Evolutionary conservation across 2,113 vertebrate species (phyloP).

Genomic region (Ailurus styani): DNA sequence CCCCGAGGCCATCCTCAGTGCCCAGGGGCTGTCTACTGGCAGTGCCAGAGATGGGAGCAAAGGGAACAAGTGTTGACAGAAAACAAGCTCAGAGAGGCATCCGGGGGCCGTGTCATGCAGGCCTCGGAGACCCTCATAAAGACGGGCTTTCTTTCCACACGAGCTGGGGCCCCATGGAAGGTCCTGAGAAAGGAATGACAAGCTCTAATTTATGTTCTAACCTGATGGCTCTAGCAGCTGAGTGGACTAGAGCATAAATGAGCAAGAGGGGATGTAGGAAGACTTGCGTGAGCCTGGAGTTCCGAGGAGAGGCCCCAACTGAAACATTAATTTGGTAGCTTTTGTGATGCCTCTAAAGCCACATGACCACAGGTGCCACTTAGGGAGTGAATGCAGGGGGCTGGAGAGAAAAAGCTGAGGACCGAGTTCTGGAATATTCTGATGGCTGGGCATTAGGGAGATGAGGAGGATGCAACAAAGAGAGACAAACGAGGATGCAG

Average conservation of each 20-base stretch:
- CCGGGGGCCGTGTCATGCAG: rapidly evolving
- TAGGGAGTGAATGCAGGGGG: background rate
- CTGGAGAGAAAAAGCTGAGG: background rate
- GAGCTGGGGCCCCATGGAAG: background rate
- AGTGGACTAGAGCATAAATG: no score
- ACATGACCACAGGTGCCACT: background rate
- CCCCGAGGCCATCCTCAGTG: background rate
- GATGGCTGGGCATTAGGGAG: background rate
- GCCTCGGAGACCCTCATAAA: background rate
- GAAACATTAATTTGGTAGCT: background rate
- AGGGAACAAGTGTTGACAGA: background rate
- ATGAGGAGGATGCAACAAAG: background rate
- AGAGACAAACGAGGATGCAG: background rate
- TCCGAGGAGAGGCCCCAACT: background rate
- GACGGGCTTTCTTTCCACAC: background rate
- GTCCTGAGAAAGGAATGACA: background rate
- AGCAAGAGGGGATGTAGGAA: background rate
- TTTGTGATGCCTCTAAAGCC: background rate
- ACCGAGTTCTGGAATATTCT: background rate
- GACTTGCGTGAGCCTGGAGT: background rate
- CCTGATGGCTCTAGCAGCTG: background rate
- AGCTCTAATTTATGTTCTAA: background rate
- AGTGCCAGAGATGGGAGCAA: background rate
- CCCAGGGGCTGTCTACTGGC: background rate
- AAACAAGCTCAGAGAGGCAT: background rate